Evolutionary conservation across 2,888 invertebrate species (phyloP), one percentile per base, ranked within the genome.

Genomic region (Arctia plantaginis): DNA sequence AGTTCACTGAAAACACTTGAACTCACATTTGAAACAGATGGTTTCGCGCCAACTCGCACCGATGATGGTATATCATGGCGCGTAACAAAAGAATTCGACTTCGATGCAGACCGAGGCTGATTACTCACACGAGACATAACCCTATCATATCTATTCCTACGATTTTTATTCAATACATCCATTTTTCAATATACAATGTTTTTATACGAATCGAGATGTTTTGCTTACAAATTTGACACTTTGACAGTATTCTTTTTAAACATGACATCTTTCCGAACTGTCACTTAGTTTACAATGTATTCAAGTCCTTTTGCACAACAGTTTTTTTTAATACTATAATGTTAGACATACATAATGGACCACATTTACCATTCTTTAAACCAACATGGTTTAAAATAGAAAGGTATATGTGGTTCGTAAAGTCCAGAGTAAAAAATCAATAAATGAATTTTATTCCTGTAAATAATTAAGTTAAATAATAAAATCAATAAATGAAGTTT

Each of bases 41-140:
- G 82, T 90, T 94, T 95, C 88, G 90, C 94, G 93, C 93, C 93
- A 91, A 91, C 77, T 73, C 86, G 86, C 70, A 84, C 87, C 65
- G 92, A 88, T 70, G 90, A 87, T 59, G 88, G 89, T 73, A 82
- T 85, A 82, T 90, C 90, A 81, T 95, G 94, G 69, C 93, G 91
- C 73, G 88, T 92, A 77, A 95, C 93, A 73, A 82, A 84, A 66
- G 91, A 90, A 82, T 81, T 89, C 44, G 92, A 86, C 71, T 87
- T 91, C 51, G 92, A 80, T 80, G 85, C 91, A 44, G 81, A 80
- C 44, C 83, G 84, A 51, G 90, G 87, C 73, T 80, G 86, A 84
- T 89, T 92, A 69, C 84, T 80, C 6, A 94, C 90, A 66, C 94
- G 93, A 47, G 95, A 85, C 95, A 94, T 94, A 0, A 95, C 94